Percentiles rank a stretch among this genome's conserved stretches.
Conservation (phyloP, 2,888 invertebrate genomes). For the Apotomis betuletana region DNA sequence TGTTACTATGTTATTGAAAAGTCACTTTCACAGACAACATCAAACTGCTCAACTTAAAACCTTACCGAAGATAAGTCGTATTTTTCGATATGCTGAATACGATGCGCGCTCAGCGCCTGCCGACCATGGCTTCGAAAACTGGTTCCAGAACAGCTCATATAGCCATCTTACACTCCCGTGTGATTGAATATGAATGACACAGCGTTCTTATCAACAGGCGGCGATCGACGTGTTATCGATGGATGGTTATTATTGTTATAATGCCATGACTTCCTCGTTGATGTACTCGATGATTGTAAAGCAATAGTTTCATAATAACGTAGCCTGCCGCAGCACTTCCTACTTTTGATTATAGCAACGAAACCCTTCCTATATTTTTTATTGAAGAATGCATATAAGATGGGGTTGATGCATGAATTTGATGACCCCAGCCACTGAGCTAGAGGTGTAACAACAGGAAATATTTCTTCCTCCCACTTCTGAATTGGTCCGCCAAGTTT, state of each 20-base stretch:
- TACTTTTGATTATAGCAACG: slow-evolving; percentile 92
- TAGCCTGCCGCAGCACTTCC: slow-evolving; percentile 92
- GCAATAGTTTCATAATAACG: slow-evolving; percentile 94
- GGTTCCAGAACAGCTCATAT: slow-evolving; percentile 45
- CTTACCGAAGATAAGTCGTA: slow-evolving; percentile 59
- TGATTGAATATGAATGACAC: slow-evolving; percentile 87
- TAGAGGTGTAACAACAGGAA: slow-evolving; percentile 92
- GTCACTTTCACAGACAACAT: slow-evolving; percentile 68
- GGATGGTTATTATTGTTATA: slow-evolving; percentile 88
- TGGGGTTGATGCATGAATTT: slow-evolving; percentile 97
- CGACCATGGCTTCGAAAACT: slow-evolving; percentile 52
- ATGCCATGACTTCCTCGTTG: slow-evolving; percentile 93
- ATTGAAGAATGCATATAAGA: slow-evolving; percentile 97
- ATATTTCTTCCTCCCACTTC: slow-evolving; percentile 90
- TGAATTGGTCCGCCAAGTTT: slow-evolving; percentile 90
- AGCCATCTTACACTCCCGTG: slow-evolving; percentile 86
- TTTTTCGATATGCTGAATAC: slow-evolving; percentile 69
- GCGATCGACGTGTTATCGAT: slow-evolving; percentile 83
- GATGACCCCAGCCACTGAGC: slow-evolving; percentile 97
- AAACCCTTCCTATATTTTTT: slow-evolving; percentile 96
- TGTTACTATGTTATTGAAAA: slow-evolving; percentile 55
- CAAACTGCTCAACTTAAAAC: slow-evolving; percentile 70
- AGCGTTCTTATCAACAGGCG: slow-evolving; percentile 78
- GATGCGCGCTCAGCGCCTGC: slow-evolving; percentile 48
- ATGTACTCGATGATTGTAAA: slow-evolving; percentile 92